Evolutionary conservation across 2,888 invertebrate species (phyloP), one percentile per base, ranked within the genome.

Genomic region (Pardosa pseudoannulata): DNA sequence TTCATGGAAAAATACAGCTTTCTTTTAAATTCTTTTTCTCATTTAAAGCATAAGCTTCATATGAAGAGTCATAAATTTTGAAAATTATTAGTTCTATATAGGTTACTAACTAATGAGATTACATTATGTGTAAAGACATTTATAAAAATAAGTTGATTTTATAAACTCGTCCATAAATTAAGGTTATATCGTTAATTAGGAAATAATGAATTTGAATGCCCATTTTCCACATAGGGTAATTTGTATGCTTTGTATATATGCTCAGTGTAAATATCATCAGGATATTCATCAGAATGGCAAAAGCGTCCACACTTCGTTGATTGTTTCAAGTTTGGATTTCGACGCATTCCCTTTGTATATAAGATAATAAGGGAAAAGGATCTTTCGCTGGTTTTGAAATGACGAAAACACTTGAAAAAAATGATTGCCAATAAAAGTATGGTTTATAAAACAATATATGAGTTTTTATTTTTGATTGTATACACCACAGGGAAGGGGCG

Each of bases 221-320:
- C 41, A 46, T 46, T 46, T 46, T 46, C 41, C 41, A 46, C 5
- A 36, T 13, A 9, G 16, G 1, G 16, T 16, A 46, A 13, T 5
- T 46, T 46, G 41, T 46, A 46, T 16, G 41, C 16, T 81, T 80
- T 88, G 76, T 85, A 75, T 50, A 78, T 80, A 81, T 65, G 73
- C n/a, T n/a, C 81, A 81, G 70, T 87, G 81, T 81, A 81, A 50
- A 81, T 83, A 31, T 78, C 83, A 83, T 83, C 32, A 62, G 36
- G 70, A 75, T 70, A 64, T 76, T 64, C 27, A 62, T n/a, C 41
- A 56, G 67, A 72, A 71, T 50, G 46, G 31, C 70, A 36, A 56
- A 83, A 39, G 78, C 83, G 83, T 83, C 83, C 83, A 83, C 19
- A 71, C 39, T 29, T 81, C 32, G 62, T 81, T 68, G 27, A 56